Percentiles rank a stretch among this genome's conserved stretches.
Evolutionary conservation across 2,113 vertebrate genomes (phyloP).

Genomic region (Python bivittatus): DNA sequence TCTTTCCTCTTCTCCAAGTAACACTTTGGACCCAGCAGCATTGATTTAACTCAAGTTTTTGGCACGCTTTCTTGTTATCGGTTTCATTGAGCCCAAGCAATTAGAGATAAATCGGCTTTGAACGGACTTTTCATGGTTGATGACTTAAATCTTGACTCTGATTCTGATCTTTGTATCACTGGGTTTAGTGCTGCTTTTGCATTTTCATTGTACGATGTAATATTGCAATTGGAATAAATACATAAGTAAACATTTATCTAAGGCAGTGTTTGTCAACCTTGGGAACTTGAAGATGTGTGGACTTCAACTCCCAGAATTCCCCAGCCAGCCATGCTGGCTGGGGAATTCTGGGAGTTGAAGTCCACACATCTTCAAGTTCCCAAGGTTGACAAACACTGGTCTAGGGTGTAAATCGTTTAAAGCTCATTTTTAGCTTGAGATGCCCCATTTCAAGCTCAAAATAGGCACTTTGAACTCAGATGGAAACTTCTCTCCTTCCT

Average conservation of each 20-base stretch:
- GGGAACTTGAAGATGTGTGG: too few species aligned
- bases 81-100: not conserved
- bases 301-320: too few species aligned
- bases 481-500: not conserved
- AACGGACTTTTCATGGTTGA: not conserved
- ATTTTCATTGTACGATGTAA: not conserved
- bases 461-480: not conserved
- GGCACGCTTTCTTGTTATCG: not conserved
- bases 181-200: not conserved
- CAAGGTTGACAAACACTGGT: too few species aligned
- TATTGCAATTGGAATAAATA: not conserved
- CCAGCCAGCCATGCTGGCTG: too few species aligned
- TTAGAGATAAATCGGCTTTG: not conserved
- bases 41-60: not conserved
- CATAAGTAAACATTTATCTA: not conserved
- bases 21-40: not conserved
- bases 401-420: not conserved
- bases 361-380: too few species aligned
- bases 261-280: too few species aligned
- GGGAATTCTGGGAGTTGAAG: too few species aligned
- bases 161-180: not conserved
- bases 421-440: not conserved
- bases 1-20: not conserved
- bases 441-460: not conserved
- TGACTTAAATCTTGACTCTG: not conserved